phyloP scores from a whole-genome alignment of 2,113 vertebrate genomes.

The Oreochromis aureus region DNA sequence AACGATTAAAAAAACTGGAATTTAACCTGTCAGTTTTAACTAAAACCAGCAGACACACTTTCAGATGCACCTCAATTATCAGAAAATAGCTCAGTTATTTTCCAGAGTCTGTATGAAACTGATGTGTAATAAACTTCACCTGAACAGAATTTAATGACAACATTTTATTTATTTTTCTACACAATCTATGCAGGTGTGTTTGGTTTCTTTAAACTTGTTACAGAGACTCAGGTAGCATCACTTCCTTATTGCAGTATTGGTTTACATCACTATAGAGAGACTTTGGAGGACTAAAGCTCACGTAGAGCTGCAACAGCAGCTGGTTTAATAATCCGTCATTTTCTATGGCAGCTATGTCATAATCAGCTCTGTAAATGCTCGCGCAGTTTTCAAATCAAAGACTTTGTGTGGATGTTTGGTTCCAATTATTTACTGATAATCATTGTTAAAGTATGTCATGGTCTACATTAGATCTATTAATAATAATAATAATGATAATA shows the following conservation, averaged over 20 bases:
- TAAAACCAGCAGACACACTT: rapidly evolving
- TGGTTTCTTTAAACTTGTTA: not conserved
- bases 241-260: not conserved
- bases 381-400: rapidly evolving
- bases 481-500: not conserved
- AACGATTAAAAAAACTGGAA: rapidly evolving
- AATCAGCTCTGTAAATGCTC: rapidly evolving
- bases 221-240: not conserved
- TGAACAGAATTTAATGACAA: not conserved
- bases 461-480: not conserved
- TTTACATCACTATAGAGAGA: not conserved
- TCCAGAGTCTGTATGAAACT: not conserved
- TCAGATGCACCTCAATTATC: not conserved
- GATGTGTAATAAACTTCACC: not conserved
- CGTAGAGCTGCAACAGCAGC: not conserved
- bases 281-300: not conserved
- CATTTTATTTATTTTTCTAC: not conserved
- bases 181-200: not conserved
- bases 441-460: not conserved
- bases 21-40: not conserved
- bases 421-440: not conserved
- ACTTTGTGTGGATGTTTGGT: not conserved
- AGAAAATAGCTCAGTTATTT: rapidly evolving
- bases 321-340: not conserved
- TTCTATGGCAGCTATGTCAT: rapidly evolving